Evolutionary conservation across 1,140 invertebrate species (phyloP).

Genomic region (Zaprionus davidi): DNA sequence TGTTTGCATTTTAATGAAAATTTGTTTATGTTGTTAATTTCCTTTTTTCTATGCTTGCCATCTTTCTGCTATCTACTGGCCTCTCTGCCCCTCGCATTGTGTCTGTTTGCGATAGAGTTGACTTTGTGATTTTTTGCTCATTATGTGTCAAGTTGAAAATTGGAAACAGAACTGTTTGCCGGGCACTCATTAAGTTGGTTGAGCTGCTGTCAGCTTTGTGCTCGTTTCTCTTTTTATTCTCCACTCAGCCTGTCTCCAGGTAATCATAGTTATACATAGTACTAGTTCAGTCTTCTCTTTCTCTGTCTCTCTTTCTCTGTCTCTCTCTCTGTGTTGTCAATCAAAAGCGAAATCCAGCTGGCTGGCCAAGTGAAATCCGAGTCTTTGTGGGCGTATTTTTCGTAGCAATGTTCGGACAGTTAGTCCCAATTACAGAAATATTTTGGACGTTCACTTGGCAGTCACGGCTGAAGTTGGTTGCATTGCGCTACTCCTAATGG

Average conservation of each 20-base stretch:
- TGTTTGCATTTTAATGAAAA: slow-evolving; percentile 1
- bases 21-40: slow-evolving; percentile 8
- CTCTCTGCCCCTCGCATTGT: background rate
- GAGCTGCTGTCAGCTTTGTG: background rate
- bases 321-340: background rate
- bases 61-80: background rate
- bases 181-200: slow-evolving; percentile 2
- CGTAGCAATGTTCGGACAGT: background rate
- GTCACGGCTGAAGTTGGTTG: background rate
- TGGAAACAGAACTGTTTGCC: slow-evolving; percentile 6
- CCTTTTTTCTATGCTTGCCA: background rate
- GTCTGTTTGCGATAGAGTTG: background rate
- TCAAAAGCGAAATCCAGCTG: background rate
- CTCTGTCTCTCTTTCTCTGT: background rate
- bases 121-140: slow-evolving; percentile 12
- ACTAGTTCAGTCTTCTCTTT: background rate
- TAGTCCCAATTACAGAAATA: background rate
- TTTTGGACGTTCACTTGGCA: background rate
- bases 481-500: background rate
- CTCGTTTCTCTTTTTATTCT: background rate
- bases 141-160: slow-evolving; percentile 6
- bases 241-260: background rate
- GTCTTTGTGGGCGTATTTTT: background rate
- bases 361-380: background rate
- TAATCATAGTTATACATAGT: background rate